Evolutionary conservation across 2,797 vertebrate species (phyloP), one percentile per base, ranked within the genome.

Genomic region (Diplodus sargus): DNA sequence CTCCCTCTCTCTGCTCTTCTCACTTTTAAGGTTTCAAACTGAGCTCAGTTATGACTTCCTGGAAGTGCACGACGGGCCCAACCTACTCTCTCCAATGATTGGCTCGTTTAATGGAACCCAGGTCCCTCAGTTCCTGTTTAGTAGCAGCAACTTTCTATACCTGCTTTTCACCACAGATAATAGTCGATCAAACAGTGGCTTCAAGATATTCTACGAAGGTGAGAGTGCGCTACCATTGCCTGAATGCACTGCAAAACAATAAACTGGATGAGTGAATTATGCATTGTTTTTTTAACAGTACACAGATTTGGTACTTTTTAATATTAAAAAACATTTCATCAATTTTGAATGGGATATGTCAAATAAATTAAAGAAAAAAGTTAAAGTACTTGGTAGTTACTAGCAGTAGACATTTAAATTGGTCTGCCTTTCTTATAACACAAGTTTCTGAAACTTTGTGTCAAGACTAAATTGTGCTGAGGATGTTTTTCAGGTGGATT

Each of bases 191-290:
- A 99, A 99, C 88, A 99, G 97, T 63, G 98, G 98, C 82, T 99
- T 99, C 94, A 99, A 99, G 94, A 98, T 99, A 93, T 97, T 97
- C 85, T 99, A 99, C 86, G 97, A 99, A 95, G 97, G 98, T 99
- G 90, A 96, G 97, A 90, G 14, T 14, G 25, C 28, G 2, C 22
- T 65, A 2, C 18, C 68, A 4, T 39, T 70, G 10, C 4, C 18
- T 81, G 5, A 4, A 51, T 67, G 51, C 39, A 62, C 42, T 58
- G 25, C 1, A 34, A 43, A 69, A 51, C 18, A 34, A n/a, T 16
- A 15, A 10, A 15, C 5, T 62, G 7, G 11, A 56, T n/a, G 64
- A 48, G 3, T 23, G 78, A 42, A 61, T 20, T 60, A 54, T 63
- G 56, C 47, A 20, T 22, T 63, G 3, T 28, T 43, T 11, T 39